phyloP scores from a whole-genome alignment of 2,797 vertebrate species.

The Sternarchorhynchus goeldii region DNA sequence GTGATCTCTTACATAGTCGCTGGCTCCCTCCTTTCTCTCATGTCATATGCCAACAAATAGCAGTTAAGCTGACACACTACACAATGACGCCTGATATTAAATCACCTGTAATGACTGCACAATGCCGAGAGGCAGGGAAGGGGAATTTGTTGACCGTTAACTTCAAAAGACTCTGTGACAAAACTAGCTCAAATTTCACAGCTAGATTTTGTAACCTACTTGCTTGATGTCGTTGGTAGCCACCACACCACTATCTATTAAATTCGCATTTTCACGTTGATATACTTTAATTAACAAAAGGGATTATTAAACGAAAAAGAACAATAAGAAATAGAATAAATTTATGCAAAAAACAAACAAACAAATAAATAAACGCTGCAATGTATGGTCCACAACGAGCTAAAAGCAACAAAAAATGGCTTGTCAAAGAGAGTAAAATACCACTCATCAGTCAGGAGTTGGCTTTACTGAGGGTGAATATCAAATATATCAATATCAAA shows the following conservation, averaged over 20 bases:
- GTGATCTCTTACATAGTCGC: not conserved
- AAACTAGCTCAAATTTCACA: constrained; percentile 5
- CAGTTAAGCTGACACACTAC: constrained; percentile 10
- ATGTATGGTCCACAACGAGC: too few relatives aligned
- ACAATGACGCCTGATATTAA: constrained; percentile 22
- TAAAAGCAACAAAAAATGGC: too few relatives aligned
- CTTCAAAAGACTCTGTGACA: not conserved
- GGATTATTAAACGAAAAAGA: too few relatives aligned
- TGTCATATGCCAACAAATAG: constrained; percentile 22
- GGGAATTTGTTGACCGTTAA: constrained; percentile 1
- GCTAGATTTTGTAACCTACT: not conserved
- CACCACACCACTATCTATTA: not conserved
- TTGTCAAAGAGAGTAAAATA: too few relatives aligned
- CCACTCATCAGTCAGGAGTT: too few relatives aligned
- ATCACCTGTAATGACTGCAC: constrained; percentile 26
- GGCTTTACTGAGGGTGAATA: too few relatives aligned
- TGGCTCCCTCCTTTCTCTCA: constrained; percentile 10
- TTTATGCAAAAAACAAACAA: too few relatives aligned
- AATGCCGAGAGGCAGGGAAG: not conserved
- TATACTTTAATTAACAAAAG: too few relatives aligned
- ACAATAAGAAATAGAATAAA: too few relatives aligned
- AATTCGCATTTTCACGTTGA: too few relatives aligned
- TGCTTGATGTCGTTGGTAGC: not conserved
- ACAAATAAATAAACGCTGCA: too few relatives aligned
- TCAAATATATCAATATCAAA: too few relatives aligned